Conservation (phyloP, 1,140 invertebrate genomes). For the Wiebesia pumilae region DNA sequence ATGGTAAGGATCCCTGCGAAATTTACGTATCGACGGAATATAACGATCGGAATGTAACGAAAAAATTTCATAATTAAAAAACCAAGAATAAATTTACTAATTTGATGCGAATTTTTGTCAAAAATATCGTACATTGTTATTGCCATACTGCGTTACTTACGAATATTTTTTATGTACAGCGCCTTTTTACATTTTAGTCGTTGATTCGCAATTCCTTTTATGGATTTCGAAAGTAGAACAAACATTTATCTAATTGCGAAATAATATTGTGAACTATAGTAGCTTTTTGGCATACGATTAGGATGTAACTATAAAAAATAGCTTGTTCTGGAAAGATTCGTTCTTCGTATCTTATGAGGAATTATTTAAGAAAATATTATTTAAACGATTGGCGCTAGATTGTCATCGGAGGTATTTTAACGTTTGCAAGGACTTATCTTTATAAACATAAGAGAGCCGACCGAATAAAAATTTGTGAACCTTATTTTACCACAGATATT, state of each 20-base stretch:
- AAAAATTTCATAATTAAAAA: background rate
- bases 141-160: background rate
- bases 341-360: too few relatives aligned
- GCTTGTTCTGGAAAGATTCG: too few relatives aligned
- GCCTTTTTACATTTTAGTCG: background rate
- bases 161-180: background rate
- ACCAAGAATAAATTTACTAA: background rate
- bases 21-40: background rate
- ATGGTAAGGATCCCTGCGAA: background rate
- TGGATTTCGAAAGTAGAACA: background rate
- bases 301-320: background rate
- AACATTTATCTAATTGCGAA: background rate
- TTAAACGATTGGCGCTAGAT: too few relatives aligned
- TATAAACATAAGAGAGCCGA: too few relatives aligned
- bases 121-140: background rate
- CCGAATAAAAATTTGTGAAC: too few relatives aligned
- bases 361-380: too few relatives aligned
- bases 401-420: too few relatives aligned
- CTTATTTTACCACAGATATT: too few relatives aligned
- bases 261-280: background rate
- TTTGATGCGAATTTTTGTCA: background rate
- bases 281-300: background rate
- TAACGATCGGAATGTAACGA: too few relatives aligned
- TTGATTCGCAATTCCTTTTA: constrained; percentile 4
- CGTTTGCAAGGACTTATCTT: too few relatives aligned